These are phyloP conservation scores for Anthopleura xanthogrammica DNA, from an alignment of 92 coral and sea anemone genomes.

Conservation along the genomic window DNA sequence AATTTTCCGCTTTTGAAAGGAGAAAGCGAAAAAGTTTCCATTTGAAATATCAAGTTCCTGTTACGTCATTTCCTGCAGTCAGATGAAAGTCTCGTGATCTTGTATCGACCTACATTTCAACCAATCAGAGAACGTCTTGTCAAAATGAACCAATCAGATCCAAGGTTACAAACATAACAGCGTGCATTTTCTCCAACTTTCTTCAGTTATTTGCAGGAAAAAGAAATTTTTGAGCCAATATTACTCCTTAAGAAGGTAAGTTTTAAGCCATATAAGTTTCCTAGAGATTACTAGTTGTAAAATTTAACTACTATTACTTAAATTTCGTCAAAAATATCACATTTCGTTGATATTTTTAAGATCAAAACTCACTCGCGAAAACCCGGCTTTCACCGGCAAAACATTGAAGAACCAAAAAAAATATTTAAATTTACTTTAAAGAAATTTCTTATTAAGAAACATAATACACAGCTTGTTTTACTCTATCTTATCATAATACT, in stretches of 20 bases:
- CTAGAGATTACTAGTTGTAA: neutral
- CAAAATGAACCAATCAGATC: conserved; percentile 55
- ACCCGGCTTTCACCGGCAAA: too few relatives aligned
- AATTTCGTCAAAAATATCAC: neutral
- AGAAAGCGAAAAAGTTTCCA: too few relatives aligned
- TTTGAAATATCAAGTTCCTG: neutral
- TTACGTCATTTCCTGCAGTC: conserved; percentile 35
- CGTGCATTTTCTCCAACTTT: neutral
- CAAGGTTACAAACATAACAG: neutral
- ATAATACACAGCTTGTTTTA: too few relatives aligned
- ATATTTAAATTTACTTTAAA: too few relatives aligned
- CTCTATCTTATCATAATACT: too few relatives aligned
- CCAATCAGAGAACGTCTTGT: conserved; percentile 56
- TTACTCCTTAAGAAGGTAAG: conserved; percentile 1
- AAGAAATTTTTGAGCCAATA: neutral
- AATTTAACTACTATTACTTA: too few relatives aligned
- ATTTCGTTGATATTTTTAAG: neutral
- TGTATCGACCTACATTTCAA: conserved; percentile 35
- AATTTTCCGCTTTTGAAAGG: too few relatives aligned
- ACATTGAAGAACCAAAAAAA: too few relatives aligned
- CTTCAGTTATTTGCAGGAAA: neutral
- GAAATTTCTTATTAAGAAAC: too few relatives aligned
- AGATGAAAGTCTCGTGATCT: conserved; percentile 81
- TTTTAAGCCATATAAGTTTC: neutral
- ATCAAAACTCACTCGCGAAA: neutral